phyloP scores from a whole-genome alignment of 2,888 invertebrate species.

The Leucozona laternaria region DNA sequence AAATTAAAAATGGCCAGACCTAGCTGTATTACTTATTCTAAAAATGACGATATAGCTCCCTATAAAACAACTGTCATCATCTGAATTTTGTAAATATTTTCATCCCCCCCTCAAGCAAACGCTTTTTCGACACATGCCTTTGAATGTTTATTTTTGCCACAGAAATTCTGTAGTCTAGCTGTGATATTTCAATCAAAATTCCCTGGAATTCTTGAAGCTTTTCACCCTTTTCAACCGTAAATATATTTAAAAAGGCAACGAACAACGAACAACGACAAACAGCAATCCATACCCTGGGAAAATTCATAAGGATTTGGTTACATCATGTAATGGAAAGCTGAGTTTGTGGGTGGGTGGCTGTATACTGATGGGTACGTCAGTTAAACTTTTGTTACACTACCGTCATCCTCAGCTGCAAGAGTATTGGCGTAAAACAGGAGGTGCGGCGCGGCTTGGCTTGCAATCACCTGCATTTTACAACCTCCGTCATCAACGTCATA shows the following conservation, averaged over 20 bases:
- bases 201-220: slow-evolving; percentile 68
- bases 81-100: slow-evolving; percentile 38
- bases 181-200: slow-evolving; percentile 63
- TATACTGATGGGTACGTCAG: slow-evolving; percentile 2
- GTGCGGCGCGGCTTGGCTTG: no score
- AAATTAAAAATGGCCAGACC: slow-evolving; percentile 37
- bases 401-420: slow-evolving; percentile 39
- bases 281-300: slow-evolving; percentile 66
- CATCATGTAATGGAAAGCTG: slow-evolving; percentile 74
- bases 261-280: slow-evolving; percentile 39
- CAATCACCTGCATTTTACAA: slow-evolving; percentile 44
- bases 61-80: slow-evolving; percentile 27
- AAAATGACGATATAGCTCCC: background rate
- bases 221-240: slow-evolving; percentile 51
- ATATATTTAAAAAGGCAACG: slow-evolving; percentile 36
- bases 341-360: slow-evolving; percentile 31
- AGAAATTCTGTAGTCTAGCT: slow-evolving; percentile 50
- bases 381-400: slow-evolving; percentile 17
- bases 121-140: slow-evolving; percentile 37
- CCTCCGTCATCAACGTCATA: slow-evolving; percentile 27
- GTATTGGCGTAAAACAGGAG: slow-evolving; percentile 34
- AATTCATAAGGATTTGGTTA: slow-evolving; percentile 71
- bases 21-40: slow-evolving; percentile 13
- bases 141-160: slow-evolving; percentile 41
- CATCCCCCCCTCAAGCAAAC: slow-evolving; percentile 12